Base-by-base conservation (phyloP, 2,113 vertebrate species). In the Coracopsis vasa region DNA sequence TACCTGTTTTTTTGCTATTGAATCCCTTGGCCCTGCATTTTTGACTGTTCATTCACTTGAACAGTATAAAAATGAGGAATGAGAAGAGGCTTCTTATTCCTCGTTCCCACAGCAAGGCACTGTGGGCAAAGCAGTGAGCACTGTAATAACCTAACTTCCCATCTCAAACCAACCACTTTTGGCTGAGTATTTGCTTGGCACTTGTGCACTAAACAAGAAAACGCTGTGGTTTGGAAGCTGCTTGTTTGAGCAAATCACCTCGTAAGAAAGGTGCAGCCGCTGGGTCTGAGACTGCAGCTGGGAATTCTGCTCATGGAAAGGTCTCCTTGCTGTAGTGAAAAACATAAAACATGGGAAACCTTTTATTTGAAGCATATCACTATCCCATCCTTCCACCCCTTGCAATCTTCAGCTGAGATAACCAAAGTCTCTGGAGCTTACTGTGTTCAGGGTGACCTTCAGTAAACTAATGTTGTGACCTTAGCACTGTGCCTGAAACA, bases 361-460 rank as follows among this genome's bases (percentile, higher is more conserved):
- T 66, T 60, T 83, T 48, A 62, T 83, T 80, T 65, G 60, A 88
- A 88, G 10, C 23, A 10, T 67, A 42, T 88, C 45, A 48, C 14
- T 28, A 81, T 53, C n/a, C 4, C 28, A 45, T 92, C 82, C 54
- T 88, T 92, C 80, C 16, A 66, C n/a, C 9, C 45, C 19, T 16
- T 66, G 53, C 62, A 93, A 29, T 80, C 80, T 94, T 88, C 60
- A 86, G 74, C 50, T 37, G 67, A 90, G 92, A 74, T 95, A 82
- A 92, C 35, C 3, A 8, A 62, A 18, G 66, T 88, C 88, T 74
- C 87, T 87, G 54, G 82, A 80, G 75, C 16, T 17, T 71, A 82
- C 87, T 80, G 35, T 93, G 54, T 95, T 92, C 80, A 75, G 80
- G 53, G 27, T 81, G 92, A 95, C 92, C 91, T 95, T 96, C 92